These are phyloP conservation scores for Chrysolina haemoptera DNA, from an alignment of 2,888 invertebrate genomes.

Conservation along the genomic window DNA sequence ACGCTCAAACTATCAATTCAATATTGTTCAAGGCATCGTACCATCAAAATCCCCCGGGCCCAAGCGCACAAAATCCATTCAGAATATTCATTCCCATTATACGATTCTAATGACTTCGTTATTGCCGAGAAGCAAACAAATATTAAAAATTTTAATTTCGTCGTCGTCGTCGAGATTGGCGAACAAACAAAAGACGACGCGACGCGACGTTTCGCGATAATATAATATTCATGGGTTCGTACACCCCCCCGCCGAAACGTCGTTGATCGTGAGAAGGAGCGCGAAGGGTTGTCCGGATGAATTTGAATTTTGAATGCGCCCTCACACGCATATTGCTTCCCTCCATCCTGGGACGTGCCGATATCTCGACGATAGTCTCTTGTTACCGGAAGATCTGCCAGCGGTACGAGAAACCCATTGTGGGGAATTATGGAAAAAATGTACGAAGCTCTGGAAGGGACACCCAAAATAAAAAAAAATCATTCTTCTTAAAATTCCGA, in stretches of 20 bases:
- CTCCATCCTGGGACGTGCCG: conserved; percentile 42
- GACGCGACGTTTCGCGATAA: conserved; percentile 36
- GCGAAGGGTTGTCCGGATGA: conserved; percentile 37
- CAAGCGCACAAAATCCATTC: background rate
- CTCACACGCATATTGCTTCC: conserved; percentile 46
- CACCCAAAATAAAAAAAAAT: no score
- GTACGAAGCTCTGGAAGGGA: no score
- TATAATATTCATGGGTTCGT: conserved; percentile 50
- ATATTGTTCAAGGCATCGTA: background rate
- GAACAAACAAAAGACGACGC: conserved; percentile 10
- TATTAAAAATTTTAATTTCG: conserved; percentile 23
- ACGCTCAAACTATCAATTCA: background rate
- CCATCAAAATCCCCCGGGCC: background rate
- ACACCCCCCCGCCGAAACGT: conserved; percentile 36
- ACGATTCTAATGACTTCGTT: conserved; percentile 27
- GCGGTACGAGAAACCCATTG: background rate
- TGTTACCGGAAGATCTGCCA: conserved; percentile 44
- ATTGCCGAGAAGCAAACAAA: conserved; percentile 20
- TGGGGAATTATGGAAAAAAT: background rate
- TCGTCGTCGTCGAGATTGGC: conserved; percentile 13
- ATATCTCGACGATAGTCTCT: conserved; percentile 40
- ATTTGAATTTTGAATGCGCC: conserved; percentile 54
- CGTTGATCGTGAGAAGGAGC: conserved; percentile 29
- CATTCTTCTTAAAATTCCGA: no score
- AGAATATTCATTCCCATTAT: conserved; percentile 23